These are phyloP conservation scores for Siderastrea radians DNA, from an alignment of 92 coral and sea anemone species.

Conservation along the genomic window DNA sequence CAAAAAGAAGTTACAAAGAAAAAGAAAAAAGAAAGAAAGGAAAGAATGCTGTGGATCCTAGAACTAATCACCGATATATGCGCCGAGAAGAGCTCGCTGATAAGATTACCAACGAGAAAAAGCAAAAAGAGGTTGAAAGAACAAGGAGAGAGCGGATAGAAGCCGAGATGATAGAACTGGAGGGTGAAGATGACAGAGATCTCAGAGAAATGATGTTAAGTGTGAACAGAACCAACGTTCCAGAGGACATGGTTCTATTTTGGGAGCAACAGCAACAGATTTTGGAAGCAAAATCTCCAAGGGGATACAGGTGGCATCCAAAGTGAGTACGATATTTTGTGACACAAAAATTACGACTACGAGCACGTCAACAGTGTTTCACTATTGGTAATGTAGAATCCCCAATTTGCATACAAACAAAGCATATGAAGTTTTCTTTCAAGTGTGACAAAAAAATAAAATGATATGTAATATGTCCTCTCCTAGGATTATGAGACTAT, in stretches of 20 bases:
- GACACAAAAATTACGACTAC: not conserved
- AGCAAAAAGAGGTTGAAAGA: not conserved
- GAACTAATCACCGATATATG: not conserved
- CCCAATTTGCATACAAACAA: not conserved
- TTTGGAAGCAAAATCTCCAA: conserved; percentile 9
- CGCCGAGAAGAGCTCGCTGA: not conserved
- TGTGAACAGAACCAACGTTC: conserved; percentile 26
- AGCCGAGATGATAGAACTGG: conserved; percentile 50
- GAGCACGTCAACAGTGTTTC: not conserved
- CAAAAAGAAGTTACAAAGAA: not conserved
- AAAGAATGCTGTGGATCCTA: not conserved
- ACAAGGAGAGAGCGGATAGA: not conserved
- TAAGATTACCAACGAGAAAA: not conserved
- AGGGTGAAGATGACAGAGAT: conserved; percentile 44
- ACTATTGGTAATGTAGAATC: not conserved
- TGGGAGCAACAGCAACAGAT: conserved; percentile 57
- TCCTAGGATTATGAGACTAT: conserved; percentile 42
- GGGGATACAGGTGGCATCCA: conserved; percentile 71
- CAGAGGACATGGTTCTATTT: conserved; percentile 37
- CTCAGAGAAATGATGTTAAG: conserved; percentile 16
- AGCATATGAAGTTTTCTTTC: not conserved
- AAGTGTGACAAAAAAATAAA: not conserved
- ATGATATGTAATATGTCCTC: not conserved
- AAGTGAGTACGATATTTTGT: conserved; percentile 14
- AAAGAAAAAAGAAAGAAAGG: not conserved